phyloP scores from a whole-genome alignment of 2,888 invertebrate genomes.

The Rhamnusium bicolor region DNA sequence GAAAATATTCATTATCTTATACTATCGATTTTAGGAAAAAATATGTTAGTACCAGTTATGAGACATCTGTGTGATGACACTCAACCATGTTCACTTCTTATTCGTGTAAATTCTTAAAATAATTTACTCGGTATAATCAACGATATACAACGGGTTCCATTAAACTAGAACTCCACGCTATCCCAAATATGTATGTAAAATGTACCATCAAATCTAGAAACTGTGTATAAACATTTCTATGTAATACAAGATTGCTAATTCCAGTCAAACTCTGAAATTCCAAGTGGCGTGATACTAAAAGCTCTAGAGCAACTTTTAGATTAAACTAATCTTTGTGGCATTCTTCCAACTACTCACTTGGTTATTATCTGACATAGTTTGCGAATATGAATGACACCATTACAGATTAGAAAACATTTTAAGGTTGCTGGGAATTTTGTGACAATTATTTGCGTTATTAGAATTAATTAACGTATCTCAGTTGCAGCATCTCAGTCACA shows the following conservation, averaged over 20 bases:
- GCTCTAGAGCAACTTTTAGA: background rate
- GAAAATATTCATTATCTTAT: too few relatives aligned
- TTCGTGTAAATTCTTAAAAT: conserved; percentile 4
- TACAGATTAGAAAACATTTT: background rate
- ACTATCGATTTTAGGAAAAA: too few relatives aligned
- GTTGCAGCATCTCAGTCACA: too few relatives aligned
- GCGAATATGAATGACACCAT: background rate
- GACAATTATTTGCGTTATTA: background rate
- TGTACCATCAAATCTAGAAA: conserved; percentile 4
- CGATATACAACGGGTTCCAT: background rate
- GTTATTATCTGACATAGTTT: background rate
- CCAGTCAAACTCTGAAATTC: conserved; percentile 1
- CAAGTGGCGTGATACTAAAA: background rate
- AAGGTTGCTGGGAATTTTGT: background rate
- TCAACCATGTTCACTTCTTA: too few relatives aligned
- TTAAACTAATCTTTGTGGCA: conserved; percentile 14
- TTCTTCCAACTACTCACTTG: background rate
- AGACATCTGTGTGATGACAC: too few relatives aligned
- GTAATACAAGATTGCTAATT: background rate
- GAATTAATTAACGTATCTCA: too few relatives aligned
- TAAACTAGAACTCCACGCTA: background rate
- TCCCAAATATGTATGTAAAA: conserved; percentile 6
- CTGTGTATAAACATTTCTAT: conserved; percentile 1
- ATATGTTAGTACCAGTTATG: too few relatives aligned
- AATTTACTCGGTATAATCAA: background rate